Conservation (phyloP, 1,140 invertebrate genomes). For the Bombus polaris region DNA sequence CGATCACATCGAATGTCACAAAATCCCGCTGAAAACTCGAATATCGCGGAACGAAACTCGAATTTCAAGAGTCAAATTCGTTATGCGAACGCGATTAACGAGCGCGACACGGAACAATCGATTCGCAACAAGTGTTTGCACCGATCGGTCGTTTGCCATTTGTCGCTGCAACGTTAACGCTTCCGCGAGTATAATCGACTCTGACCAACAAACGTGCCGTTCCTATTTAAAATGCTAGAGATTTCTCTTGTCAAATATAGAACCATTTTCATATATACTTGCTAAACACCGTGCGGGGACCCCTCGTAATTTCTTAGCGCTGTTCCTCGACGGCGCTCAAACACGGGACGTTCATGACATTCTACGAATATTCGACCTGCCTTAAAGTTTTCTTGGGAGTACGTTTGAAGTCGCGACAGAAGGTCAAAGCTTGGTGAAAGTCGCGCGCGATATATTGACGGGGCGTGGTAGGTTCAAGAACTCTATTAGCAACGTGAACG, state of each 20-base stretch:
- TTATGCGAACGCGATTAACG: conserved; percentile 8
- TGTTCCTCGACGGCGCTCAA: neutral
- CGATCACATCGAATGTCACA: neutral
- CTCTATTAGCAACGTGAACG: conserved; percentile 60
- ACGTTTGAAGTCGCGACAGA: neutral
- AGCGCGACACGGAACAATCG: neutral
- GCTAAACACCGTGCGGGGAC: neutral
- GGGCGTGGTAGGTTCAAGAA: conserved; percentile 57
- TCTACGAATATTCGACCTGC: conserved; percentile 10
- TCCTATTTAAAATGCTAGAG: neutral
- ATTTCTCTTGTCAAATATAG: neutral
- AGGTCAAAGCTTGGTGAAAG: conserved; percentile 11
- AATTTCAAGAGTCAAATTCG: neutral
- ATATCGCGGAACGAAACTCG: neutral
- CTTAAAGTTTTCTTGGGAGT: neutral
- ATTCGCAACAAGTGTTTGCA: conserved; percentile 47
- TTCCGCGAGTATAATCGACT: neutral
- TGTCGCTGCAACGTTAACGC: neutral
- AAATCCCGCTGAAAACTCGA: neutral
- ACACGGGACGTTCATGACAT: neutral
- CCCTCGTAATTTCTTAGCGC: neutral
- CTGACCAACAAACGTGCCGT: neutral
- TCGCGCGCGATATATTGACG: conserved; percentile 44
- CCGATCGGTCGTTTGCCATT: neutral
- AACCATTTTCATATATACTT: neutral